Conservation (phyloP, 2,797 vertebrate species). For the Myripristis jacobus region DNA sequence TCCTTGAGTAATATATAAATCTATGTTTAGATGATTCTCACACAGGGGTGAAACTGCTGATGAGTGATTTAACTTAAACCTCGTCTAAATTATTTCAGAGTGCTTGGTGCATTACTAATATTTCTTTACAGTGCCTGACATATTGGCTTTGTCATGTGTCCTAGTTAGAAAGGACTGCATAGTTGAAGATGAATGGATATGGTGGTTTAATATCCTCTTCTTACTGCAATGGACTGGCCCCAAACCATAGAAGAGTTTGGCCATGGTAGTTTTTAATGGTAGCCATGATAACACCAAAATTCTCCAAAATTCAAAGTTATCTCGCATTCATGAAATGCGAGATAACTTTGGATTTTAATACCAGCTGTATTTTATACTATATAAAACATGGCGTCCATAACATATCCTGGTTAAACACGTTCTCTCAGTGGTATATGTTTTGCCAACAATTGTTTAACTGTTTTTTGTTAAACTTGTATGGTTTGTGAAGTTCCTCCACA, state of each 20-base stretch:
- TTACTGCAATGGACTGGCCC: slow-evolving; percentile 30
- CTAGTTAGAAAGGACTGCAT: slow-evolving; percentile 66
- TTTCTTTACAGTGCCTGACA: slow-evolving; percentile 82
- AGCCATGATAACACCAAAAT: slow-evolving; percentile 55
- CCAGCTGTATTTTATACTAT: slow-evolving; percentile 30
- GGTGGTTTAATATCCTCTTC: slow-evolving; percentile 36
- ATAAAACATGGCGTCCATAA: slow-evolving; percentile 26
- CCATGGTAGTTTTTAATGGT: slow-evolving; percentile 44
- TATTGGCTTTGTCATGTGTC: slow-evolving; percentile 57
- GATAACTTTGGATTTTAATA: slow-evolving; percentile 44
- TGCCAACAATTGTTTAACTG: slow-evolving; percentile 17
- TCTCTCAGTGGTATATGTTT: slow-evolving; percentile 24
- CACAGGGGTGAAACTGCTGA: slow-evolving; percentile 46
- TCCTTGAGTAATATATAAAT: slow-evolving; percentile 35
- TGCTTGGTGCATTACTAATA: slow-evolving; percentile 65
- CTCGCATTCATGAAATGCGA: slow-evolving; percentile 70
- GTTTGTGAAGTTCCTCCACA: slow-evolving; percentile 50
- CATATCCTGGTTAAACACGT: slow-evolving; percentile 44
- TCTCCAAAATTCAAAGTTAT: too few relatives aligned
- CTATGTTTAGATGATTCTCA: slow-evolving; percentile 39
- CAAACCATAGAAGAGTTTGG: slow-evolving; percentile 51
- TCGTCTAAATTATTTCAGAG: slow-evolving; percentile 65
- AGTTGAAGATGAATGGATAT: slow-evolving; percentile 47
- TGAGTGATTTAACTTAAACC: slow-evolving; percentile 58
- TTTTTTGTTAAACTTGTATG: slow-evolving; percentile 38